Evolutionary conservation across 2,113 vertebrate species (phyloP).

Genomic region (Mus spicilegus): DNA sequence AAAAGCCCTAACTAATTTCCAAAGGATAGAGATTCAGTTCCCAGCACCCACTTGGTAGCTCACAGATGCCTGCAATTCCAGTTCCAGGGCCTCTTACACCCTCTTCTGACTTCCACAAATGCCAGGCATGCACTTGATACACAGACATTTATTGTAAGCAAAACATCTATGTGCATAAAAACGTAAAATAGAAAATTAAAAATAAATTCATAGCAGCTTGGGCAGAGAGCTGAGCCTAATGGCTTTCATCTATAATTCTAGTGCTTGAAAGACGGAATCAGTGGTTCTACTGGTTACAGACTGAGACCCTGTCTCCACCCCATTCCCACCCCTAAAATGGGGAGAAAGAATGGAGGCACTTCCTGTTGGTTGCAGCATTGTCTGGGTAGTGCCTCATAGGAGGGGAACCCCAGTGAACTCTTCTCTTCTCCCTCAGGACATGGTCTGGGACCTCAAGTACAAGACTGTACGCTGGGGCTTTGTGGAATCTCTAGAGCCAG

Average conservation of each 20-base stretch:
- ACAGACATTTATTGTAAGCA: background rate
- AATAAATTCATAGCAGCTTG: background rate
- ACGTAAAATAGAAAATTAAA: background rate
- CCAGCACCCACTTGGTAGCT: background rate
- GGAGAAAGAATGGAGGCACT: background rate
- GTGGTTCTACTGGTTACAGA: background rate
- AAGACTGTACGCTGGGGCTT: conserved; percentile 95
- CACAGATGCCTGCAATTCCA: background rate
- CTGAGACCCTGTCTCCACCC: background rate
- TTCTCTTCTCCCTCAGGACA: conserved; percentile 87
- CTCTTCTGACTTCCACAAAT: background rate
- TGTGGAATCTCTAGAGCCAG: conserved; percentile 92
- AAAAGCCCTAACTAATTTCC: background rate
- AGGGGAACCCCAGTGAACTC: background rate
- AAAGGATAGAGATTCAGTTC: background rate
- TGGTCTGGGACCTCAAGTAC: conserved; percentile 94
- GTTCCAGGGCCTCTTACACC: background rate
- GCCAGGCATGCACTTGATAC: background rate
- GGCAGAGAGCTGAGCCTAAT: no score
- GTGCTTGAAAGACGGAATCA: background rate
- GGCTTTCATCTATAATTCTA: background rate
- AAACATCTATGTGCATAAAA: background rate
- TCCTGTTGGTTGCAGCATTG: rapidly evolving
- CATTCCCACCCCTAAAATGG: background rate
- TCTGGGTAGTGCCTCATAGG: background rate